Conservation (phyloP, 92 coral and sea anemone genomes). For the Montipora capitata region DNA sequence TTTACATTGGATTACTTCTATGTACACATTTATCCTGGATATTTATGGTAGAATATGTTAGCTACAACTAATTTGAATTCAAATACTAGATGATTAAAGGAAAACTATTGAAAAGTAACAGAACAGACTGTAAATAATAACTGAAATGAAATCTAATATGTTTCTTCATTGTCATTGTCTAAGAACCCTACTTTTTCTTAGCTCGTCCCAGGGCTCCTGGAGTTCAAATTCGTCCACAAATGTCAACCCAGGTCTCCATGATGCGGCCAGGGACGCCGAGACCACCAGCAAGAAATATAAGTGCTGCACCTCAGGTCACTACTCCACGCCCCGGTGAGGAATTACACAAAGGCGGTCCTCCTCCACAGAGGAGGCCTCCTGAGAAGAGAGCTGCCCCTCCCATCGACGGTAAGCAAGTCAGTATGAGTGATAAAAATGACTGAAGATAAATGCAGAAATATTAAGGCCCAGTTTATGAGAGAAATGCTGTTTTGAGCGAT, state of each 20-base stretch:
- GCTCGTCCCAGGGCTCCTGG: slow-evolving; percentile 32
- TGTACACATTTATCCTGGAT: too few species aligned
- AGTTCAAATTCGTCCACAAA: slow-evolving; percentile 27
- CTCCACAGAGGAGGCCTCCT: slow-evolving; percentile 1
- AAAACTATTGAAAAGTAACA: too few species aligned
- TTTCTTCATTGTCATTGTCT: not conserved
- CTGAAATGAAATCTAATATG: too few species aligned
- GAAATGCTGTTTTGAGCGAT: too few species aligned
- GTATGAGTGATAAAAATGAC: too few species aligned
- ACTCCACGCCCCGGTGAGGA: slow-evolving; percentile 11
- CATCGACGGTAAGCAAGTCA: not conserved
- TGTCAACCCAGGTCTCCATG: slow-evolving; percentile 19
- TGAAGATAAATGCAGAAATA: too few species aligned
- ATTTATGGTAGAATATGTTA: too few species aligned
- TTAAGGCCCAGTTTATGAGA: too few species aligned
- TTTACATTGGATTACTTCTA: too few species aligned
- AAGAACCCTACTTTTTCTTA: not conserved
- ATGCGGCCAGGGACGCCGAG: slow-evolving; percentile 45
- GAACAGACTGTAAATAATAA: too few species aligned
- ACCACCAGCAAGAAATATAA: slow-evolving; percentile 36
- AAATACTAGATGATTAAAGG: too few species aligned
- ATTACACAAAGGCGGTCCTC: not conserved
- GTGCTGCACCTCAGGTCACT: slow-evolving; percentile 28
- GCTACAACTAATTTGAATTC: too few species aligned
- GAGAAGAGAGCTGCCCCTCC: not conserved